These are phyloP conservation scores for Dicyrtoma fusca DNA, from an alignment of 2,888 invertebrate species.

Conservation along the genomic window DNA sequence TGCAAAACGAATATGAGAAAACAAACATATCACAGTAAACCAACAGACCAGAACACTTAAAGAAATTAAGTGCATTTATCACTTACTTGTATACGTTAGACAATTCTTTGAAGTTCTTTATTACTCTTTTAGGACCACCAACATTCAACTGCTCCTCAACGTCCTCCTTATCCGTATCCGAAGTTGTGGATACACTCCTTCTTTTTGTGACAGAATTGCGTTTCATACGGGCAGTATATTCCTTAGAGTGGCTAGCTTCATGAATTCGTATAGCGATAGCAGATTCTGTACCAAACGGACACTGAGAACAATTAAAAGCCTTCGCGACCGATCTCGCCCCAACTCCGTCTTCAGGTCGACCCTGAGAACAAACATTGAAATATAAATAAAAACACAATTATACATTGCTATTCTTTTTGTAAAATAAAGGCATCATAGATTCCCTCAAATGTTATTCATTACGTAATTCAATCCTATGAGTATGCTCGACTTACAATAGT, in stretches of 20 bases:
- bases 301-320: conserved; percentile 17
- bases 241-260: conserved; percentile 13
- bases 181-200: conserved; percentile 23
- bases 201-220: conserved; percentile 3
- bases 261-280: conserved; percentile 1
- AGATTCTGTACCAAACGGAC: conserved; percentile 27
- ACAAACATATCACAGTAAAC: too few species aligned
- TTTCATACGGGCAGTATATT: not conserved
- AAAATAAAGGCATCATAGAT: too few species aligned
- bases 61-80: too few species aligned
- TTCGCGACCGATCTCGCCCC: not conserved
- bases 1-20: too few species aligned
- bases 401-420: too few species aligned
- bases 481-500: conserved; percentile 35
- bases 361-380: not conserved
- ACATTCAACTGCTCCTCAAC: not conserved
- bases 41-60: too few species aligned
- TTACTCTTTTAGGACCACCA: not conserved
- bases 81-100: conserved; percentile 19
- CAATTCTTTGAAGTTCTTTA: conserved; percentile 27
- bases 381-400: not conserved
- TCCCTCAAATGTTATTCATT: too few species aligned
- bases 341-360: conserved; percentile 8
- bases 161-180: conserved; percentile 21
- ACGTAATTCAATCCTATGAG: too few species aligned